A percentile compares a stretch with the other conserved stretches of the same genome.
These are phyloP conservation scores for Lonchura striata DNA, from an alignment of 2,113 vertebrate species.

Conservation along the genomic window DNA sequence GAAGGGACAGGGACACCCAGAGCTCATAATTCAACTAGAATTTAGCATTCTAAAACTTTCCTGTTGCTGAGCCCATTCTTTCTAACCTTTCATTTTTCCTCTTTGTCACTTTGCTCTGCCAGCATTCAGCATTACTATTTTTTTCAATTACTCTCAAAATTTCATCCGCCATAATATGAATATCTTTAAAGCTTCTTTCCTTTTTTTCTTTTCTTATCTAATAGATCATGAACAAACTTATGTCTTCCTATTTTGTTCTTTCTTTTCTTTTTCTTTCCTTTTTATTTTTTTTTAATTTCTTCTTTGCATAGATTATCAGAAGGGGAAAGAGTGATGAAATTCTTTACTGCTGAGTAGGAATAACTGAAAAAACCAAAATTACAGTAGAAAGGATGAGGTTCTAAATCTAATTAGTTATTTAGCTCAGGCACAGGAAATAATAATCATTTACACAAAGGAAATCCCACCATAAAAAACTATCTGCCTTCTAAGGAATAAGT, in stretches of 20 bases:
- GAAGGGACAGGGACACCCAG: not conserved
- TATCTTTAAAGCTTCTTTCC: not conserved
- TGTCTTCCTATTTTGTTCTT: not conserved
- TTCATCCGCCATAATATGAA: not conserved
- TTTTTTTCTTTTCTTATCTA: not conserved
- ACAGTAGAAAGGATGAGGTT: not conserved
- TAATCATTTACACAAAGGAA: not conserved
- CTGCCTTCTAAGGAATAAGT: not conserved
- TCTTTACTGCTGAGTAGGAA: not conserved
- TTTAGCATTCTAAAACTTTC: slow-evolving; percentile 45
- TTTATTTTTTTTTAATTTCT: not conserved
- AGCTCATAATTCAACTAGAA: slow-evolving; percentile 50
- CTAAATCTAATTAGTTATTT: not conserved
- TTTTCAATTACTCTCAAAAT: not conserved
- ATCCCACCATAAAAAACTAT: not conserved
- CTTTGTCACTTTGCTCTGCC: slow-evolving; percentile 23
- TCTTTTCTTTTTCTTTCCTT: no score
- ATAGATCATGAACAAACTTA: not conserved
- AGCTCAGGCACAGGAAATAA: not conserved
- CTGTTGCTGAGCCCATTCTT: not conserved
- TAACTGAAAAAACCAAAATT: not conserved
- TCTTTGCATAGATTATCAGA: not conserved
- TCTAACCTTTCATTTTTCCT: not conserved
- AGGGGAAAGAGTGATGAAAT: not conserved
- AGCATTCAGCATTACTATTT: not conserved